Evolutionary conservation across 2,797 vertebrate species (phyloP), one percentile per base, ranked within the genome.

Genomic region (Coreius guichenoti): DNA sequence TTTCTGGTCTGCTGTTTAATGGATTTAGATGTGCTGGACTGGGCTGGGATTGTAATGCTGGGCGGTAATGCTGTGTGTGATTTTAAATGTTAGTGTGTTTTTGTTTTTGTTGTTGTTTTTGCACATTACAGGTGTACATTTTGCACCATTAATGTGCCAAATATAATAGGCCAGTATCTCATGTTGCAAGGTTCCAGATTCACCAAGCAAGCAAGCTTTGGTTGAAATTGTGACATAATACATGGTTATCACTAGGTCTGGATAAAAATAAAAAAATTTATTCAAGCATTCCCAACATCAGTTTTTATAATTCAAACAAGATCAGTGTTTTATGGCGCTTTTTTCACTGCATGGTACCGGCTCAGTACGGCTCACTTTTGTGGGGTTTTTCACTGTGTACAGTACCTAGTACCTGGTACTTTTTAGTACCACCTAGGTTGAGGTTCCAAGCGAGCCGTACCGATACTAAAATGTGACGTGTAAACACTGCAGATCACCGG

Each of bases 81-180:
- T 85, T 82, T 82, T 89, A 79, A 84, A 63, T 67, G 81, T 84
- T 73, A 82, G 45, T 80, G 84, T 82, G 84, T 67, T 69, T 81
- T 65, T 78, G 77, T 81, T 61, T 61, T 61, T 61, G 77, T 81
- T 61, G 26, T 61, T 61, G 23, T 58, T 61, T 63, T 63, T 16
- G 56, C 39, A 33, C 0, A 74, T 65, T 65, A 74, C 21, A 75
- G 81, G 70, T 14, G 2, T 63, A 65, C 2, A 4, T 65, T 75
- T 36, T 49, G 56, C 8, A 61, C 23, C 23, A 78, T 17, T 43
- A 7, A 78, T 78, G 33, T 29, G 75, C 23, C 75, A 61, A 61
- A 39, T 61, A 16, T 78, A 61, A 61, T 61, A 61, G 21, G 51
- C 51, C 49, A 54, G 8, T 16, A 76, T 58, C 51, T n/a, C 56